A percentile compares a stretch with the other conserved stretches of the same genome.
phyloP scores from a whole-genome alignment of 2,113 vertebrate species.

The Brachyistius frenatus region DNA sequence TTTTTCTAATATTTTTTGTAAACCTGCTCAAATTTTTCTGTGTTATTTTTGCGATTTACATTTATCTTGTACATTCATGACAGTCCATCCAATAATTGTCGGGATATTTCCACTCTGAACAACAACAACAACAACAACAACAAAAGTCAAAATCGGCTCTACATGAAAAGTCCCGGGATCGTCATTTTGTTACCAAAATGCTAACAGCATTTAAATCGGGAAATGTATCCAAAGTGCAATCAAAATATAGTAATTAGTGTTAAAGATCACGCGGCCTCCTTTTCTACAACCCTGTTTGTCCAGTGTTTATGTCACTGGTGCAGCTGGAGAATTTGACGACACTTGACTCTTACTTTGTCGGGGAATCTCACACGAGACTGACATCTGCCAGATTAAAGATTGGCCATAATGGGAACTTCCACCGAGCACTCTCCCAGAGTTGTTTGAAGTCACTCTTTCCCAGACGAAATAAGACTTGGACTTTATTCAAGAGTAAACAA shows the following conservation, averaged over 20 bases:
- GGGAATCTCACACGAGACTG: background rate
- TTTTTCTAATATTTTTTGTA: background rate
- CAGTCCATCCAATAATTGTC: no score
- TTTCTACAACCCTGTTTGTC: background rate
- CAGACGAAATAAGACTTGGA: background rate
- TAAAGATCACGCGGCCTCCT: no score
- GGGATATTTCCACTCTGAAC: no score
- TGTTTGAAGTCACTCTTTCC: background rate
- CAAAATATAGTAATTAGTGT: no score
- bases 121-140: no score
- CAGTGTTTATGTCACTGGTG: background rate
- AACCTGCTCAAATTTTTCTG: no score
- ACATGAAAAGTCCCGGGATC: no score
- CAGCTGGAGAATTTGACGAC: background rate
- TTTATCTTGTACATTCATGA: no score
- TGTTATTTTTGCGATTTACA: background rate
- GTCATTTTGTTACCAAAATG: no score
- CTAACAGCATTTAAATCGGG: no score
- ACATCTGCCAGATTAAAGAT: constrained; percentile 13
- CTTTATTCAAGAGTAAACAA: constrained; percentile 27
- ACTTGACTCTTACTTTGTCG: background rate
- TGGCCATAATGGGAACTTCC: constrained; percentile 2
- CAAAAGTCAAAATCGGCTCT: no score
- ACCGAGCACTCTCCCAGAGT: background rate
- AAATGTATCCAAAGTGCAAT: no score